Percentiles rank a stretch among this genome's conserved stretches.
These are phyloP conservation scores for Pelosia muscerda DNA, from an alignment of 2,888 invertebrate genomes.

Conservation along the genomic window DNA sequence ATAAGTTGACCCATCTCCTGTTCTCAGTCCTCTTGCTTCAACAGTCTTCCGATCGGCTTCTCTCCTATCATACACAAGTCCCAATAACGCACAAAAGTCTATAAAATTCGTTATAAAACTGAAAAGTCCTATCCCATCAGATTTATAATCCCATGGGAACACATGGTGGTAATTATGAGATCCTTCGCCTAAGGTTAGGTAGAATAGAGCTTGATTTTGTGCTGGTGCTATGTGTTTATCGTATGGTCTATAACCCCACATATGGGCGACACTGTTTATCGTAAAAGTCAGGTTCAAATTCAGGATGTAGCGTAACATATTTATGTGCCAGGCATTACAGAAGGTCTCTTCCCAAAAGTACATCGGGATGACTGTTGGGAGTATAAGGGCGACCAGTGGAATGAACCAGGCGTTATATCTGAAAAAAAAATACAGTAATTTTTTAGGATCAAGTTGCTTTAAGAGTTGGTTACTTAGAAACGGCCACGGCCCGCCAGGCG, in stretches of 20 bases:
- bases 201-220: slow-evolving; percentile 48
- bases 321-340: slow-evolving; percentile 33
- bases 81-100: slow-evolving; percentile 50
- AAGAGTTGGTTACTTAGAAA: no score
- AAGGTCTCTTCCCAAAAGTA: slow-evolving; percentile 30
- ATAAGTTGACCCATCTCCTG: slow-evolving; percentile 40
- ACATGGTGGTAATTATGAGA: slow-evolving; percentile 67
- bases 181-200: slow-evolving; percentile 57
- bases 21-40: slow-evolving; percentile 25
- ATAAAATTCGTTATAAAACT: slow-evolving; percentile 47
- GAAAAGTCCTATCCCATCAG: slow-evolving; percentile 54
- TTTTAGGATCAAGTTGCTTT: no score
- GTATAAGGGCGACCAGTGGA: neutral
- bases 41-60: slow-evolving; percentile 26
- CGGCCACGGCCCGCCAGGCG: no score
- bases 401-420: neutral
- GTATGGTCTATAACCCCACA: slow-evolving; percentile 76
- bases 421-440: neutral
- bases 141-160: slow-evolving; percentile 62
- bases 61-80: slow-evolving; percentile 53
- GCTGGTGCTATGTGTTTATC: slow-evolving; percentile 65
- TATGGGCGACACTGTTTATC: slow-evolving; percentile 89
- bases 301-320: slow-evolving; percentile 29
- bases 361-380: slow-evolving; percentile 10
- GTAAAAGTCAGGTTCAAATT: slow-evolving; percentile 70